Evolutionary conservation across 2,797 vertebrate species (phyloP).

Genomic region (Luscinia luscinia): DNA sequence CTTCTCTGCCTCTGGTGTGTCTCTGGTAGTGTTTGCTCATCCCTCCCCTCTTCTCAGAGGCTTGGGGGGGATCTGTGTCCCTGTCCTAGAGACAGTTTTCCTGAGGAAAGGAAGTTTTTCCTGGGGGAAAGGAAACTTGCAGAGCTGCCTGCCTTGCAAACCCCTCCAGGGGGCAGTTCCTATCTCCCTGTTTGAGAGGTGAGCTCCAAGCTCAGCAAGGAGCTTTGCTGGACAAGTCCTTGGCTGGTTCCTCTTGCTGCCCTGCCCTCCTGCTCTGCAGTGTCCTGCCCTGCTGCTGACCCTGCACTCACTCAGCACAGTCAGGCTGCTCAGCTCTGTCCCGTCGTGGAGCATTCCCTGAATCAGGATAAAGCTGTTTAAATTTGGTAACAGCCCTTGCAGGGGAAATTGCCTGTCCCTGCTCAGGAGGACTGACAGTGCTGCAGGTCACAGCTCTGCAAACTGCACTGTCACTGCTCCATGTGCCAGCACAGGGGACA

Average conservation of each 20-base stretch:
- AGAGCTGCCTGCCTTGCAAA: not conserved
- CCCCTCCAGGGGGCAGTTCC: rapidly evolving
- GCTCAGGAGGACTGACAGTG: not conserved
- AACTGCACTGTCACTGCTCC: not conserved
- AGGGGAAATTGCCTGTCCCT: not conserved
- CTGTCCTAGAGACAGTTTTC: not conserved
- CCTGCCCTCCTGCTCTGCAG: not conserved
- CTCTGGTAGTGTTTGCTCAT: not conserved
- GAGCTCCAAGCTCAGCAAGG: not conserved
- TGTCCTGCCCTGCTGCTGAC: not conserved
- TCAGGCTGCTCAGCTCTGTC: not conserved
- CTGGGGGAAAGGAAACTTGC: not conserved
- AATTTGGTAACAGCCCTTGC: not conserved
- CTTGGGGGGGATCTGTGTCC: rapidly evolving
- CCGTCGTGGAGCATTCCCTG: not conserved
- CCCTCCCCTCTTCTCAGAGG: not conserved
- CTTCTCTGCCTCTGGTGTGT: rapidly evolving
- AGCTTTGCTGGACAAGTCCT: not conserved
- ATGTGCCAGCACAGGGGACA: not conserved
- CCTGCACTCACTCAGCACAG: not conserved
- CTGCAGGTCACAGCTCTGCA: not conserved
- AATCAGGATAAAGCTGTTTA: not conserved
- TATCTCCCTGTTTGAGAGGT: rapidly evolving
- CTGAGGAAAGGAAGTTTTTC: not conserved
- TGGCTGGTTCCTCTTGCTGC: not conserved